phyloP scores from a whole-genome alignment of 2,113 vertebrate genomes.

The Ceuthmochares aereus region DNA sequence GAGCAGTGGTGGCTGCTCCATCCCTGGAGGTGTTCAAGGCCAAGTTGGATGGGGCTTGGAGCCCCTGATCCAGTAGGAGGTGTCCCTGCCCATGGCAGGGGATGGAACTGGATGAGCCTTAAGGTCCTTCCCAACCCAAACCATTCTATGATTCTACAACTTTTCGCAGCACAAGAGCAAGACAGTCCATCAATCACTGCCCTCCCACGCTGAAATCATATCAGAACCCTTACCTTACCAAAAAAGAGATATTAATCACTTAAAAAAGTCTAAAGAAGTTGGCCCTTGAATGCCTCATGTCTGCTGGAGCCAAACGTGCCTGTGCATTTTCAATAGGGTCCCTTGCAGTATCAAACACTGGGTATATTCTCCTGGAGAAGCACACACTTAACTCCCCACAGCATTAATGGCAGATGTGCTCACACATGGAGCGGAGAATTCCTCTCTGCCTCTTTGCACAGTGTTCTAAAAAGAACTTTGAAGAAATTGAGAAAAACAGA shows the following conservation, averaged over 20 bases:
- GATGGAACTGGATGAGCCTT: too few species aligned
- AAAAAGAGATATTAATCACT: not conserved
- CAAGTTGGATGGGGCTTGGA: too few species aligned
- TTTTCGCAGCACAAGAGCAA: not conserved
- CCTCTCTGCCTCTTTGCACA: slow-evolving; percentile 71
- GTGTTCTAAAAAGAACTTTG: slow-evolving; percentile 63
- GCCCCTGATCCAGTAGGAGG: too few species aligned
- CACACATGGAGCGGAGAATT: slow-evolving; percentile 53
- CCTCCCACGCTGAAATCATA: not conserved
- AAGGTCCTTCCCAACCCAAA: too few species aligned
- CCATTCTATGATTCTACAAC: not conserved
- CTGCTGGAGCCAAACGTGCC: slow-evolving; percentile 62
- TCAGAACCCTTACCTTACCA: slow-evolving; percentile 36
- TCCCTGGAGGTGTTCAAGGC: too few species aligned
- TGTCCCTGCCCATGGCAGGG: too few species aligned
- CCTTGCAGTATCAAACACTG: slow-evolving; percentile 65
- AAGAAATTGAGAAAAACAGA: slow-evolving; percentile 70
- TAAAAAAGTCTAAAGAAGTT: slow-evolving; percentile 42
- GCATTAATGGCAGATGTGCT: slow-evolving; percentile 59
- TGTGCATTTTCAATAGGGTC: slow-evolving; percentile 62
- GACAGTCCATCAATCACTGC: not conserved
- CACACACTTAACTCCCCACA: slow-evolving; percentile 74
- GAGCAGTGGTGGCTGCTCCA: too few species aligned
- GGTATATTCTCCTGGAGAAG: slow-evolving; percentile 51
- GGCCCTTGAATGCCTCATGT: slow-evolving; percentile 52